Evolutionary conservation across 2,888 invertebrate genomes (phyloP).

Genomic region (Drosophila sordidapex): DNA sequence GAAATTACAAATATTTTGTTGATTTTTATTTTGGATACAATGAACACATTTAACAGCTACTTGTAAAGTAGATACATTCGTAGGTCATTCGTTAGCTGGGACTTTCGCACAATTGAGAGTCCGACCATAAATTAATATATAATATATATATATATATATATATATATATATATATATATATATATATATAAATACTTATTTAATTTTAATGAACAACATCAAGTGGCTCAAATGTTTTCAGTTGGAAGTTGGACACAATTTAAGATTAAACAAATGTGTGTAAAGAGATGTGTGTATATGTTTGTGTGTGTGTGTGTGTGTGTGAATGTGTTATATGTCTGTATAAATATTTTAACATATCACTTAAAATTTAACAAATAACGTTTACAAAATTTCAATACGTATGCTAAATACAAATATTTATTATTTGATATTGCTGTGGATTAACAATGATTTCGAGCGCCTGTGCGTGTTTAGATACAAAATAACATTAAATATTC

Average conservation of each 20-base stretch:
- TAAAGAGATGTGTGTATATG: conserved; percentile 28
- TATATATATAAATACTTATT: conserved; percentile 15
- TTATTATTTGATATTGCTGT: conserved; percentile 51
- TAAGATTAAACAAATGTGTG: conserved; percentile 37
- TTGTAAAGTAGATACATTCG: conserved; percentile 61
- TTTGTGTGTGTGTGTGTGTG: conserved; percentile 13
- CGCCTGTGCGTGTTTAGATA: conserved; percentile 60
- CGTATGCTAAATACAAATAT: conserved; percentile 28
- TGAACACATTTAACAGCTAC: conserved; percentile 67
- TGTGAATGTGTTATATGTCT: conserved; percentile 22
- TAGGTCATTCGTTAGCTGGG: conserved; percentile 42
- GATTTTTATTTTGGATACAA: conserved; percentile 37
- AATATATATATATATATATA: conserved; percentile 7
- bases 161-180: conserved; percentile 2
- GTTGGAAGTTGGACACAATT: conserved; percentile 18
- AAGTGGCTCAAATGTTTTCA: conserved; percentile 22
- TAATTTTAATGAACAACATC: conserved; percentile 19
- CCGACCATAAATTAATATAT: conserved; percentile 12
- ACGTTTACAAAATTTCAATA: conserved; percentile 42
- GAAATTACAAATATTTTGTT: conserved; percentile 64
- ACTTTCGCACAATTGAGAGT: conserved; percentile 31
- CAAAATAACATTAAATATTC: conserved; percentile 52
- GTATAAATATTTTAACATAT: conserved; percentile 59
- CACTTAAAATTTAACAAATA: conserved; percentile 68
- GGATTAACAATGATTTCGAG: conserved; percentile 41